Evolutionary conservation across 2,888 invertebrate genomes (phyloP), one percentile per base, ranked within the genome.

Genomic region (Idaea biselata): DNA sequence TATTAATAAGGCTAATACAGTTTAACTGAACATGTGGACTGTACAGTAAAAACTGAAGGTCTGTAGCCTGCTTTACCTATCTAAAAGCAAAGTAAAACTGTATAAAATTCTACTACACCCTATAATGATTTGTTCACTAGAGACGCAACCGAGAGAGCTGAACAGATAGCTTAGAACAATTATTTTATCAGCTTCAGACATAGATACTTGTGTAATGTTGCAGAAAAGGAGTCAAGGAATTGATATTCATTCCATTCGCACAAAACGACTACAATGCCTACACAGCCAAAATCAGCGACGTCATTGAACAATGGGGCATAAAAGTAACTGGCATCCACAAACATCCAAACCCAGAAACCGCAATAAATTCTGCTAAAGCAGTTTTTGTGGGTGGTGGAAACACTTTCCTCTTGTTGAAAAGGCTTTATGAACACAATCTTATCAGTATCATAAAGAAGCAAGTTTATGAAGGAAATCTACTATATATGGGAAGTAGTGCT

Each of bases 371-470:
- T 18, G 95, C 96, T 0, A 91, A 96, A 84, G 95, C 95, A 32
- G 94, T 97, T 71, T 97, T 96, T 83, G 86, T 97, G 53, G 97
- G 97, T 8, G 97, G 97, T 59, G 97, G 97, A 58, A 97, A 97
- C 79, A 96, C 97, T 18, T 97, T 97, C 83, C 89, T 95, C 17
- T 90, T 97, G 18, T 81, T 97, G 25, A 95, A 95, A 81, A 90
- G 93, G 0, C 84, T 97, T 6, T 96, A 96, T 80, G 95, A 96
- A 31, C 86, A 94, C 55, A 87, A 95, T 63, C 85, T 97, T 56
- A 84, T 97, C 2, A 89, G 94, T 33, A 75, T 93, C 1, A 96
- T 97, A 68, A 91, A 93, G 60, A 90, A 94, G 56, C 90, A 93
- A 73, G 95, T 96, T 1, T 75, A 95, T 58, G 80, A 93, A 76